A percentile compares a stretch with the other conserved stretches of the same genome.
phyloP scores from a whole-genome alignment of 1,140 invertebrate genomes.

The Semibalanus balanoides region DNA sequence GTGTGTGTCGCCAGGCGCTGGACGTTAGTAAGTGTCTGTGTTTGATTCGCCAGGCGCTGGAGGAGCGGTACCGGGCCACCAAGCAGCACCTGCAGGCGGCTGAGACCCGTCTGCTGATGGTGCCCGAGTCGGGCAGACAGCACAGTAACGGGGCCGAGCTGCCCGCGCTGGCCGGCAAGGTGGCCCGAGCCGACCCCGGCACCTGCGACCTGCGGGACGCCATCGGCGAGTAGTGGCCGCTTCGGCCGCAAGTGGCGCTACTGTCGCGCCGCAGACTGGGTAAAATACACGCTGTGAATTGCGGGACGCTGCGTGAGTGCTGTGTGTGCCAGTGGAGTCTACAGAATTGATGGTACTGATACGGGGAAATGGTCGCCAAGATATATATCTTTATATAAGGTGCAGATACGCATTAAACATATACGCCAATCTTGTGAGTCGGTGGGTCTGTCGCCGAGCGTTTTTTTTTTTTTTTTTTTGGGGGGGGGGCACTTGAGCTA shows the following conservation, averaged over 20 bases:
- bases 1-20: no score
- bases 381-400: background rate
- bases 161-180: background rate
- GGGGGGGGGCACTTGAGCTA: background rate
- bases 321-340: background rate
- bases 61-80: background rate
- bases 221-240: background rate
- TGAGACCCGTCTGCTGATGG: background rate
- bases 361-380: background rate
- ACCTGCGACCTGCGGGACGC: background rate
- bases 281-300: background rate
- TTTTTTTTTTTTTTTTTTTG: no score
- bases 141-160: background rate
- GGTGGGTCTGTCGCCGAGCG: background rate
- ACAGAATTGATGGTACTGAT: background rate
- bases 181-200: background rate
- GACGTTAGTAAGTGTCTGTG: no score
- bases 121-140: background rate
- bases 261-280: no score
- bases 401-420: background rate
- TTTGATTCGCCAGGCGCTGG: background rate
- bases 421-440: background rate
- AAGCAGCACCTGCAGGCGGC: background rate
- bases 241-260: background rate
- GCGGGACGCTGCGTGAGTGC: no score